These are phyloP conservation scores for Ecliptopera silaceata DNA, from an alignment of 2,888 invertebrate species.

Conservation along the genomic window DNA sequence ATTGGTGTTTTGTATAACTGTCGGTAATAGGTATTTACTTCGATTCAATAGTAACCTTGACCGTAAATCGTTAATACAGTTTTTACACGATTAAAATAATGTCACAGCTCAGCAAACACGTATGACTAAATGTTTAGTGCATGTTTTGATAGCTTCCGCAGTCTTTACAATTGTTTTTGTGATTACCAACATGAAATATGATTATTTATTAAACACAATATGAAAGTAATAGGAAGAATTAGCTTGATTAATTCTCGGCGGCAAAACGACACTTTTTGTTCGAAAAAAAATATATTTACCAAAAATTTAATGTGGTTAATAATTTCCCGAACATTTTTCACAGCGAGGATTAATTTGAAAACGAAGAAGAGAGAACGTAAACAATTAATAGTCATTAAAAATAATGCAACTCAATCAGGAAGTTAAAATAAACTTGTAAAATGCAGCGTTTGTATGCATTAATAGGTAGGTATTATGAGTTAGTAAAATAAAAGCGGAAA, in stretches of 20 bases:
- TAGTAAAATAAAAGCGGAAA: conserved; percentile 30
- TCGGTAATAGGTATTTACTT: not conserved
- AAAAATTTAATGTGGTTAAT: too few relatives aligned
- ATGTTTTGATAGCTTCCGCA: conserved; percentile 24
- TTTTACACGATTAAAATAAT: conserved; percentile 31
- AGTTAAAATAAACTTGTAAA: not conserved
- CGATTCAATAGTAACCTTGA: conserved; percentile 33
- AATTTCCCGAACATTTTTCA: too few relatives aligned
- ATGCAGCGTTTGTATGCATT: not conserved
- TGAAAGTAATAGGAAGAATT: not conserved
- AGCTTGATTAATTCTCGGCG: too few relatives aligned
- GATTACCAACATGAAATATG: not conserved
- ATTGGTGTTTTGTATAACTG: not conserved
- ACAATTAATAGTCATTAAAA: too few relatives aligned
- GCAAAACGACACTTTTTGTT: too few relatives aligned
- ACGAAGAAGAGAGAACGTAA: too few relatives aligned
- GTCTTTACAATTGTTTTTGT: conserved; percentile 7
- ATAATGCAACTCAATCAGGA: too few relatives aligned
- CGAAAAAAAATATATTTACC: too few relatives aligned
- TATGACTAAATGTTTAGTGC: conserved; percentile 27
- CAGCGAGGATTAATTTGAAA: too few relatives aligned
- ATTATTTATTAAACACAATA: not conserved
- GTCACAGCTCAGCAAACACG: conserved; percentile 36
- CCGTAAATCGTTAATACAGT: conserved; percentile 27
- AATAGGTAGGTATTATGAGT: conserved; percentile 1